Conservation (phyloP, 2,797 vertebrate genomes). For the Todus mexicanus region DNA sequence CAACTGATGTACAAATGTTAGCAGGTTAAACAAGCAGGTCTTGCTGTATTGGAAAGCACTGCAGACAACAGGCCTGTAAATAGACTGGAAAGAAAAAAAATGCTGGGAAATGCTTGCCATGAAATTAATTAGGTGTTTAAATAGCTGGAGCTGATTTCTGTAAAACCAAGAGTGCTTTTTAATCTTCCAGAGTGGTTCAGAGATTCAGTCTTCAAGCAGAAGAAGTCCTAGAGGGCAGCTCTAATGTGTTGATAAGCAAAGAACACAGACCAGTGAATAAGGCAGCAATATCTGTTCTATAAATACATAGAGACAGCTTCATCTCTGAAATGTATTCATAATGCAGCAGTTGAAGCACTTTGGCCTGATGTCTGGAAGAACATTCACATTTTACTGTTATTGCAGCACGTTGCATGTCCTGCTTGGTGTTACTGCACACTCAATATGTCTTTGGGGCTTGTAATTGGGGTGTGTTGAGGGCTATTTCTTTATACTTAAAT, state of each 20-base stretch:
- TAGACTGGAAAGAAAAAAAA: neutral
- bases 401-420: neutral
- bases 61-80: neutral
- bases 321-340: neutral
- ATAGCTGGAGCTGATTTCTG: neutral
- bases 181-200: neutral
- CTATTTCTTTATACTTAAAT: neutral
- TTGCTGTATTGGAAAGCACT: neutral
- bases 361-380: neutral
- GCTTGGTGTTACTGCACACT: neutral
- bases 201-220: neutral
- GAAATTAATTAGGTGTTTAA: slow-evolving; percentile 31
- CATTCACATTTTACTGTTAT: neutral
- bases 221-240: neutral
- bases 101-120: neutral
- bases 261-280: neutral
- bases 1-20: neutral
- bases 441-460: neutral
- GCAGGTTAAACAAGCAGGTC: neutral
- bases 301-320: neutral
- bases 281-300: neutral
- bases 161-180: neutral
- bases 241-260: neutral
- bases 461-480: neutral
- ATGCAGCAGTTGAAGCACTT: neutral